phyloP scores from a whole-genome alignment of 2,888 invertebrate species.

The Plebejus melissa region DNA sequence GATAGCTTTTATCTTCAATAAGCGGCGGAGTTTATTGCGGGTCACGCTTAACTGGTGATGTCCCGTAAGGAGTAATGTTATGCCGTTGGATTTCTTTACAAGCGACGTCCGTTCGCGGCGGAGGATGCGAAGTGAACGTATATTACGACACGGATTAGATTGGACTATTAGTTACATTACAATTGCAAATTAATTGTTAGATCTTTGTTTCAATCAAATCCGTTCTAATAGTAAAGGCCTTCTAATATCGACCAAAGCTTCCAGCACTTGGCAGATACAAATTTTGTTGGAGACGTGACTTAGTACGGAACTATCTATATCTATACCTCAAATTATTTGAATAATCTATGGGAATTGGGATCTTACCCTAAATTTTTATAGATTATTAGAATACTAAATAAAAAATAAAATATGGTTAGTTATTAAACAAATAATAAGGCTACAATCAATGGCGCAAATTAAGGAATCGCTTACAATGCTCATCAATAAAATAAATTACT shows the following conservation, averaged over 20 bases:
- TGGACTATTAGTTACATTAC: slow-evolving; percentile 15
- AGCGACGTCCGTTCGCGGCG: slow-evolving; percentile 22
- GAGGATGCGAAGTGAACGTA: slow-evolving; percentile 27
- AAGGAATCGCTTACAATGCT: not conserved
- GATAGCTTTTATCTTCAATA: slow-evolving; percentile 42
- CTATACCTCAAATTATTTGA: too few species aligned
- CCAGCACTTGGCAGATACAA: not conserved
- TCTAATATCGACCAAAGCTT: not conserved
- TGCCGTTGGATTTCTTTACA: slow-evolving; percentile 48
- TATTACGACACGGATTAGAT: slow-evolving; percentile 26
- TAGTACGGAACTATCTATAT: too few species aligned
- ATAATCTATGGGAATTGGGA: too few species aligned
- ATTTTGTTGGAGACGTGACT: not conserved
- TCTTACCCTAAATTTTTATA: too few species aligned
- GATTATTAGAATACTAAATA: too few species aligned
- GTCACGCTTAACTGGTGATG: slow-evolving; percentile 46
- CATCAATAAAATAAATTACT: not conserved
- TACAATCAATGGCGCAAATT: too few species aligned
- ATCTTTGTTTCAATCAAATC: not conserved
- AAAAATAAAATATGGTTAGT: too few species aligned
- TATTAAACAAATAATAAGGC: too few species aligned
- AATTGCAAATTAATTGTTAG: slow-evolving; percentile 23
- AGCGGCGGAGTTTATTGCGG: slow-evolving; percentile 42
- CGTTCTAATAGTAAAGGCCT: slow-evolving; percentile 1
- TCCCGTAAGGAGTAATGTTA: slow-evolving; percentile 62